These are phyloP conservation scores for Pteropus rufus DNA, from an alignment of 2,797 vertebrate genomes.

Conservation along the genomic window DNA sequence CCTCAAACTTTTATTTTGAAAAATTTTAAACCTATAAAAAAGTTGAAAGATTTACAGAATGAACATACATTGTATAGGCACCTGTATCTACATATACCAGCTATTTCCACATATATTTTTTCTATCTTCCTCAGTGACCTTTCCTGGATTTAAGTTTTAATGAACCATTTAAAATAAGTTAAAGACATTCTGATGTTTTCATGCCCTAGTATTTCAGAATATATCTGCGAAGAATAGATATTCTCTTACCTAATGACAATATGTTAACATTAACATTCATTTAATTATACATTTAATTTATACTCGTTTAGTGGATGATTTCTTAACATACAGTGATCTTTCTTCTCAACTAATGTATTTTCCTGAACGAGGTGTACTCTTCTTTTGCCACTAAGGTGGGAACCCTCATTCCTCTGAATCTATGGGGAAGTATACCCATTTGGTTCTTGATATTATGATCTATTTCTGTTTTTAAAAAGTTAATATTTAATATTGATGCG, in stretches of 20 bases:
- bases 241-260: not conserved
- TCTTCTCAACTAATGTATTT: not conserved
- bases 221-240: not conserved
- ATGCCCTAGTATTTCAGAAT: not conserved
- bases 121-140: not conserved
- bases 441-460: not conserved
- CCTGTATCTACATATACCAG: not conserved
- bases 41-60: not conserved
- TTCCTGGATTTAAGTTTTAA: not conserved
- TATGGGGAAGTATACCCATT: not conserved
- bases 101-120: not conserved
- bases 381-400: not conserved
- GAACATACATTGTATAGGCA: not conserved
- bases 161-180: not conserved
- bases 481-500: not conserved
- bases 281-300: not conserved
- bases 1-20: not conserved
- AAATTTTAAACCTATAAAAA: not conserved
- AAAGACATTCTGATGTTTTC: not conserved
- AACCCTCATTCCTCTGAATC: not conserved
- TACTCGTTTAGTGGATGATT: not conserved
- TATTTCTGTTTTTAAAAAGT: not conserved
- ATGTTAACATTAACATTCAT: not conserved
- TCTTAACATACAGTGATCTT: not conserved
- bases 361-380: not conserved